Base-by-base conservation (phyloP, 2,888 invertebrate species). In the Ernsta delagoae region DNA sequence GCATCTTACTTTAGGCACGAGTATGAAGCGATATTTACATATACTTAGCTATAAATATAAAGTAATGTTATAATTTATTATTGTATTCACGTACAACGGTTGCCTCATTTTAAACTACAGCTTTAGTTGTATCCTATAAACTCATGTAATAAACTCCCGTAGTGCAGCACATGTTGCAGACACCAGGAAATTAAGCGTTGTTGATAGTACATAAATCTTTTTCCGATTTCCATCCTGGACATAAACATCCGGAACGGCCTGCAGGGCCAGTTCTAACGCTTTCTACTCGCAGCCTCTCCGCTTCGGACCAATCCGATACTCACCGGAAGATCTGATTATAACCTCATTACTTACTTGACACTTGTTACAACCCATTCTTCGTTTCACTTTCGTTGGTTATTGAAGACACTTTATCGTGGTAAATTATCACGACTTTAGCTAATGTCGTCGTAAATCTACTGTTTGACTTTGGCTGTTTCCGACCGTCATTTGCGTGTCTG, bases 321-420 rank as follows among this genome's bases (percentile, higher is more conserved):
- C 77, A 79, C 81, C 87, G 87, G 88, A 88, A 89, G 85, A 87
- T 84, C 82, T 83, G 81, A 87, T 88, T 87, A 88, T 82, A 87
- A 81, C 85, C 83, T 86, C 83, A 81, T 87, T 89, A 85, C 79
- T 76, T 73, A 75, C 75, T 77, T 72, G 74, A 79, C 76, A 78
- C 78, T 79, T 83, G 76, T 75, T 75, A 70, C 75, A 74, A 73
- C 69, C 73, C 73, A 83, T 80, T 83, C 80, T 83, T 78, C 72
- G 77, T 85, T 87, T 86, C 83, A 82, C 82, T 83, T 79, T 79
- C 77, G 66, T 77, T 77, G 72, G 12, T 70, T 69, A 68, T 63
- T 68, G 59, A 68, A 68, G 62, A 39, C 12, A 34, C 36, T 39
- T 60, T 61, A 67, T 67, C 60, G 48, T 68, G 56, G 45, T 68